These are phyloP conservation scores for Paradoxurus hermaphroditus DNA, from an alignment of 2,113 vertebrate genomes.

Conservation along the genomic window DNA sequence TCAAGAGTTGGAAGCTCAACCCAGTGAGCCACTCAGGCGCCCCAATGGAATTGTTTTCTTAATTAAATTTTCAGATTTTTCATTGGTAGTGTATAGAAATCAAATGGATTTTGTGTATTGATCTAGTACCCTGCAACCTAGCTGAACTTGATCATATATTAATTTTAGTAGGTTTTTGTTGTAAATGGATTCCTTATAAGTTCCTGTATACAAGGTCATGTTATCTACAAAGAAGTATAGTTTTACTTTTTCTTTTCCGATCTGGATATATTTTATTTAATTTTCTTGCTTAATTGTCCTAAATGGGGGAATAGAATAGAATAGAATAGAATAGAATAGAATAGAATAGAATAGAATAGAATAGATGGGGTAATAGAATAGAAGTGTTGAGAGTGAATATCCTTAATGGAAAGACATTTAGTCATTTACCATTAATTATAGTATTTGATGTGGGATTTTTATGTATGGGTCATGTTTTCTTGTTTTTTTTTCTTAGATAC, in stretches of 20 bases:
- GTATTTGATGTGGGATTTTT: background rate
- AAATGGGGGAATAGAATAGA: background rate
- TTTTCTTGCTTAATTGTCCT: background rate
- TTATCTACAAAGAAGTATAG: background rate
- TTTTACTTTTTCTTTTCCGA: constrained; percentile 1
- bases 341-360: too few relatives aligned
- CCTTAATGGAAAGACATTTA: background rate
- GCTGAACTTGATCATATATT: background rate
- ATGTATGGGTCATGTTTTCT: background rate
- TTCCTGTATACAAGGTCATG: background rate
- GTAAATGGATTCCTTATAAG: background rate
- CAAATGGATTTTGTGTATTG: background rate
- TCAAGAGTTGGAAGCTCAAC: too few relatives aligned
- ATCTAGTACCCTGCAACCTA: background rate
- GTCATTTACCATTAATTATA: background rate
- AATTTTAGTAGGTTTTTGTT: background rate
- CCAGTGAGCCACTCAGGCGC: too few relatives aligned
- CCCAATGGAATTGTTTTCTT: background rate
- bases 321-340: too few relatives aligned
- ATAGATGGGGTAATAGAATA: background rate
- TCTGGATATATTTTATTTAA: background rate
- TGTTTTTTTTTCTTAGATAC: background rate
- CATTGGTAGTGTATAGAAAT: background rate
- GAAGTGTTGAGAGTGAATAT: background rate
- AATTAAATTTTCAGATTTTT: background rate